Conservation (phyloP, 2,113 vertebrate species). For the Poeciliopsis retropinna region DNA sequence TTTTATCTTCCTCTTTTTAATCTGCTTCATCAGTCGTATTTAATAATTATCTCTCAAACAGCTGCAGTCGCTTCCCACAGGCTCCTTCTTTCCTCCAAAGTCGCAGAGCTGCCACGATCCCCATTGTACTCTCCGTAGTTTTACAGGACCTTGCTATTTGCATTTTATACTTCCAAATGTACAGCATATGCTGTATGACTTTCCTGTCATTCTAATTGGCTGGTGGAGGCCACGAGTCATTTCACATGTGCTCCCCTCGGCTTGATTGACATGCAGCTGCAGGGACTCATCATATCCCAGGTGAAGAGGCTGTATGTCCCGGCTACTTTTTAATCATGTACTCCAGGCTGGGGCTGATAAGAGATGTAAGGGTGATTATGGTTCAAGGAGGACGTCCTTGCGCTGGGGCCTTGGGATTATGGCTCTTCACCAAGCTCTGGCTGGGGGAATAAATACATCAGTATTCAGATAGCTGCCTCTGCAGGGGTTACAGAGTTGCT, state of each 20-base stretch:
- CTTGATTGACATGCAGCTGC: conserved; percentile 71
- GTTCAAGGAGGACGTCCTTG: conserved; percentile 77
- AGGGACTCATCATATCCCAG: conserved; percentile 54
- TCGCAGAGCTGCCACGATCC: conserved; percentile 6
- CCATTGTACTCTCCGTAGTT: conserved; percentile 11
- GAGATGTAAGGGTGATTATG: conserved; percentile 78
- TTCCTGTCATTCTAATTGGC: conserved; percentile 63
- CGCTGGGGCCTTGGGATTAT: conserved; percentile 67
- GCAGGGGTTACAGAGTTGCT: conserved; percentile 56
- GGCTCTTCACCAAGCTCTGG: conserved; percentile 53
- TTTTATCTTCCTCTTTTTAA: not conserved
- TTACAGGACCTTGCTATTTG: conserved; percentile 6
- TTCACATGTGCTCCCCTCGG: conserved; percentile 36
- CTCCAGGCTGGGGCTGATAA: conserved; percentile 64
- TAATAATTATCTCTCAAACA: not conserved
- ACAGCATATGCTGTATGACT: conserved; percentile 23
- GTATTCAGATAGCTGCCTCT: conserved; percentile 66
- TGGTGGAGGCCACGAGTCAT: conserved; percentile 35
- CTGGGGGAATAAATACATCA: conserved; percentile 65
- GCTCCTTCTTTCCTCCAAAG: conserved; percentile 1
- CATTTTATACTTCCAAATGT: conserved; percentile 22
- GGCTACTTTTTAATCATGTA: conserved; percentile 74
- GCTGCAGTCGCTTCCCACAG: not conserved
- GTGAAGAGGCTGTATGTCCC: conserved; percentile 7
- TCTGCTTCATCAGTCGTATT: not conserved